phyloP scores from a whole-genome alignment of 2,113 vertebrate genomes.

The Melanostigma gelatinosum region DNA sequence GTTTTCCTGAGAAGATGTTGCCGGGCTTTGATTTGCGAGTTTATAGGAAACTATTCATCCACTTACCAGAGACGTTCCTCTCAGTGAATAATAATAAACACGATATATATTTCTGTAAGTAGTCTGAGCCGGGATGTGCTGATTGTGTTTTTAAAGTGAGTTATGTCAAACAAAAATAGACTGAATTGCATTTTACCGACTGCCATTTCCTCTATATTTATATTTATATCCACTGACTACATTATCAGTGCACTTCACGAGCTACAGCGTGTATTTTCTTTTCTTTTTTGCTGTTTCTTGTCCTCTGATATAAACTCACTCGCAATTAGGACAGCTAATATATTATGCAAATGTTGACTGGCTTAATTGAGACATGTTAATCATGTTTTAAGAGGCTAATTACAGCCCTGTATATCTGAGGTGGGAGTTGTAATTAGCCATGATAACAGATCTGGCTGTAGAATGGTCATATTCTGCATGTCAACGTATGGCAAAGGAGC shows the following conservation, averaged over 20 bases:
- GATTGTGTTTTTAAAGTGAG: constrained; percentile 58
- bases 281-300: constrained; percentile 85
- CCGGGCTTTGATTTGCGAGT: constrained; percentile 67
- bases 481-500: constrained; percentile 46
- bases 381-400: constrained; percentile 99
- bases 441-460: constrained; percentile 92
- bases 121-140: constrained; percentile 36
- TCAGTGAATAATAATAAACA: constrained; percentile 67
- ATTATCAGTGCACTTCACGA: constrained; percentile 61
- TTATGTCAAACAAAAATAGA: constrained; percentile 58
- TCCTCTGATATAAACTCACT: constrained; percentile 89
- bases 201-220: constrained; percentile 39
- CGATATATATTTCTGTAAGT: constrained; percentile 50
- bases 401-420: constrained; percentile 99
- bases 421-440: constrained; percentile 99
- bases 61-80: constrained; percentile 53
- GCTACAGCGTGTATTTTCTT: constrained; percentile 73
- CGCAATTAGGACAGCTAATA: constrained; percentile 97
- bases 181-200: constrained; percentile 47
- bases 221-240: constrained; percentile 37
- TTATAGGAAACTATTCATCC: constrained; percentile 62
- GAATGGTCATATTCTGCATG: constrained; percentile 76
- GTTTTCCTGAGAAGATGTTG: constrained; percentile 61
- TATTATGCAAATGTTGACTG: constrained; percentile 99
- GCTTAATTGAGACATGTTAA: constrained; percentile 99